These are phyloP conservation scores for Chrosomus eos DNA, from an alignment of 2,797 vertebrate species.

Conservation along the genomic window DNA sequence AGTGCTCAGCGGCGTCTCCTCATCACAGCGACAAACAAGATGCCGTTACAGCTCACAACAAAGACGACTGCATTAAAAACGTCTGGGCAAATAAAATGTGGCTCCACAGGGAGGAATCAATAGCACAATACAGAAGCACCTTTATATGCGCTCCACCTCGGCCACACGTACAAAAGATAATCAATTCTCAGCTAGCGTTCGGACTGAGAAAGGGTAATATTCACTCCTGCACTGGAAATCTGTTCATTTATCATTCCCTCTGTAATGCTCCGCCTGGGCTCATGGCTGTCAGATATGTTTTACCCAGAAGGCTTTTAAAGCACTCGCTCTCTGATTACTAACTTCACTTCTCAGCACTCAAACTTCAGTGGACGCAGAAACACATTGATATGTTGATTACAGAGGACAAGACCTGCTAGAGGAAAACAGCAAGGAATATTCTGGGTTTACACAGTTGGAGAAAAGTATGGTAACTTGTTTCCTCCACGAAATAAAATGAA, in stretches of 20 bases:
- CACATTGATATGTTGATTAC: neutral
- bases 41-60: neutral
- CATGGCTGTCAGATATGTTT: conserved; percentile 64
- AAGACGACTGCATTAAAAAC: conserved; percentile 27
- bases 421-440: neutral
- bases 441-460: neutral
- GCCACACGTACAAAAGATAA: conserved; percentile 12
- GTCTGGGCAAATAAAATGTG: conserved; percentile 50
- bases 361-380: conserved; percentile 37
- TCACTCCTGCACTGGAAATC: conserved; percentile 18
- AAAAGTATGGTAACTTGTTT: neutral
- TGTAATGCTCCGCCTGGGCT: conserved; percentile 48
- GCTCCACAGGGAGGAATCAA: conserved; percentile 56
- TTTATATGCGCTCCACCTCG: neutral
- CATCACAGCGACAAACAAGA: conserved; percentile 24
- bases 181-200: neutral
- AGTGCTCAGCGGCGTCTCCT: conserved; percentile 32
- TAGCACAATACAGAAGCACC: conserved; percentile 54
- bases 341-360: conserved; percentile 28
- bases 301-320: conserved; percentile 60
- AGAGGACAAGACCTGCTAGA: neutral
- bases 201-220: neutral
- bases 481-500: neutral
- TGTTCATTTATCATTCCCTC: conserved; percentile 47
- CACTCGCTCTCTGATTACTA: conserved; percentile 53